These are phyloP conservation scores for Cladopsammia gracilis DNA, from an alignment of 64 coral and sea anemone genomes.

Conservation along the genomic window DNA sequence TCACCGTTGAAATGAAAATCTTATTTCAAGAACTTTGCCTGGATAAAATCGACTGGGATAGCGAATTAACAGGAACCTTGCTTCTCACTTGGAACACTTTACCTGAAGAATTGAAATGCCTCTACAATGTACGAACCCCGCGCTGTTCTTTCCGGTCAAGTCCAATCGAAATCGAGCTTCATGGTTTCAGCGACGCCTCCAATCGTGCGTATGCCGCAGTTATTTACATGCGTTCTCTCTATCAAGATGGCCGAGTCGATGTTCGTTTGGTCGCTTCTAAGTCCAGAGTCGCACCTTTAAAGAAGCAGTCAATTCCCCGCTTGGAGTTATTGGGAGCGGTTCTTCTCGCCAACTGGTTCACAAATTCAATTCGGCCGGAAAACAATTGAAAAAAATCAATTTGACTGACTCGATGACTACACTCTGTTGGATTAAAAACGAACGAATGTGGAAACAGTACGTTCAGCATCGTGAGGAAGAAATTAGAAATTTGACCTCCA, in stretches of 20 bases:
- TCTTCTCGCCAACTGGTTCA: conserved; percentile 42
- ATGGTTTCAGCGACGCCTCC: conserved; percentile 67
- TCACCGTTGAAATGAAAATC: conserved; percentile 66
- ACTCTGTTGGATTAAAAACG: too few relatives aligned
- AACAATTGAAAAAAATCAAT: not conserved
- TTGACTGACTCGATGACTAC: conserved; percentile 55
- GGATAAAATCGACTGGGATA: conserved; percentile 70
- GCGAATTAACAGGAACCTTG: conserved; percentile 53
- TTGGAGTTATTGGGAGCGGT: conserved; percentile 59
- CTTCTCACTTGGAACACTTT: conserved; percentile 53
- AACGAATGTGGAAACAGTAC: too few relatives aligned
- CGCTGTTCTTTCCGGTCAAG: conserved; percentile 52
- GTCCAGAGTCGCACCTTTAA: conserved; percentile 55
- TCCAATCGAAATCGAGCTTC: conserved; percentile 42
- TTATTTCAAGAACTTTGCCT: conserved; percentile 82
- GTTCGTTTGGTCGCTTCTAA: conserved; percentile 59
- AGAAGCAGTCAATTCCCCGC: conserved; percentile 60
- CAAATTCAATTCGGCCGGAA: conserved; percentile 42
- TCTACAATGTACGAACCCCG: conserved; percentile 56
- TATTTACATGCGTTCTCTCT: too few relatives aligned
- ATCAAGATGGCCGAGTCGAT: conserved; percentile 40
- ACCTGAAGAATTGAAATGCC: conserved; percentile 52
- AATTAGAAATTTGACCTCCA: too few relatives aligned
- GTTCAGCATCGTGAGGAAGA: too few relatives aligned
- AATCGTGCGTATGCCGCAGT: too few relatives aligned